These are phyloP conservation scores for Cuniculus paca DNA, from an alignment of 2,797 vertebrate genomes.

Conservation along the genomic window DNA sequence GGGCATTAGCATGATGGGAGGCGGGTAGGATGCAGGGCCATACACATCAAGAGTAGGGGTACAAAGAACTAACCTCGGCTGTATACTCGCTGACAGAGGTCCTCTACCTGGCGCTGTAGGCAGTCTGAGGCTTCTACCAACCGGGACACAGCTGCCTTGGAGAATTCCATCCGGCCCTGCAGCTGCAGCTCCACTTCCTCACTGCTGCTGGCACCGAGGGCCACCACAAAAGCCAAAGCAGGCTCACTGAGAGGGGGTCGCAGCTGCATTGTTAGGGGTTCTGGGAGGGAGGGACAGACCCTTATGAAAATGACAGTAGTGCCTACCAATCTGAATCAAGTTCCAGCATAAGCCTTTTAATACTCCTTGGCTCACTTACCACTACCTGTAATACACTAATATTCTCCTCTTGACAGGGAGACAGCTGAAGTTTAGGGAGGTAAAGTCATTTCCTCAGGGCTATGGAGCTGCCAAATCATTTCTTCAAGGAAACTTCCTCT, in stretches of 20 bases:
- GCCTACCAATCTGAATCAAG: background rate
- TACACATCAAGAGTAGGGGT: background rate
- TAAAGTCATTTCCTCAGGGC: background rate
- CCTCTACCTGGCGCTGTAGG: slow-evolving; percentile 92
- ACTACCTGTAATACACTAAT: background rate
- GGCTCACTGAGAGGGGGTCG: slow-evolving; percentile 90
- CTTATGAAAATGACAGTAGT: background rate
- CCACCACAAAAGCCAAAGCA: slow-evolving; percentile 92
- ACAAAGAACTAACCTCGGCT: slow-evolving; percentile 88
- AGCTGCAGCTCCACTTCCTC: slow-evolving; percentile 95
- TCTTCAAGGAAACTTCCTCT: background rate
- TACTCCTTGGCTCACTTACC: background rate
- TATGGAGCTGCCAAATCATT: background rate
- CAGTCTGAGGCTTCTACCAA: slow-evolving; percentile 93
- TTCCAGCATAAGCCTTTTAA: background rate
- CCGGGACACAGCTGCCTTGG: slow-evolving; percentile 93
- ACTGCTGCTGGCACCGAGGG: slow-evolving; percentile 93
- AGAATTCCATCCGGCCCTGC: slow-evolving; percentile 96
- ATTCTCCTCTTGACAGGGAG: background rate
- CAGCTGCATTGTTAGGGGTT: slow-evolving; percentile 50
- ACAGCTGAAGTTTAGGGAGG: background rate
- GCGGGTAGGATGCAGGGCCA: background rate
- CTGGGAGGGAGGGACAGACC: slow-evolving; percentile 34
- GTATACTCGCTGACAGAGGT: slow-evolving; percentile 91
- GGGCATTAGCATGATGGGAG: background rate